These are phyloP conservation scores for Antennarius maculatus DNA, from an alignment of 2,797 vertebrate species.

Conservation along the genomic window DNA sequence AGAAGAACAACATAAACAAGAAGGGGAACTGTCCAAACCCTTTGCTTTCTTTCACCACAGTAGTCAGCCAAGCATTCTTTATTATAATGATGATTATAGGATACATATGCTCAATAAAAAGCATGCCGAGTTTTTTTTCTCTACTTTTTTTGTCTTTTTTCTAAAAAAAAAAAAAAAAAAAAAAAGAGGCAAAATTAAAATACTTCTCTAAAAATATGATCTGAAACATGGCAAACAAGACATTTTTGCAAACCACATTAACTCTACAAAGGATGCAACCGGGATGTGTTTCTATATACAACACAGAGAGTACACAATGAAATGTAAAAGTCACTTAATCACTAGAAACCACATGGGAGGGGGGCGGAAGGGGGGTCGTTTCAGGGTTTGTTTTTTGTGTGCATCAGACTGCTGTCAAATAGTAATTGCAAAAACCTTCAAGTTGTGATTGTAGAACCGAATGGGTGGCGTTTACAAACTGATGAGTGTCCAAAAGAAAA, in stretches of 20 bases:
- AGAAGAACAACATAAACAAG: slow-evolving; percentile 71
- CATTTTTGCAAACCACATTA: slow-evolving; percentile 73
- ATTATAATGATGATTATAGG: slow-evolving; percentile 78
- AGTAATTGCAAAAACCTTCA: slow-evolving; percentile 25
- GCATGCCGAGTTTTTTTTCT: slow-evolving; percentile 61
- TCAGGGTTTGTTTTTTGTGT: slow-evolving; percentile 45
- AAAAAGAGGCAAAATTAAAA: slow-evolving; percentile 60
- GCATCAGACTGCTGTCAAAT: slow-evolving; percentile 57
- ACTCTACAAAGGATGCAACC: slow-evolving; percentile 78
- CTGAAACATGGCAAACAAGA: slow-evolving; percentile 79
- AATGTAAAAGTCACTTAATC: slow-evolving; percentile 72
- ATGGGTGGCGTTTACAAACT: slow-evolving; percentile 13
- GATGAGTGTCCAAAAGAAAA: neutral
- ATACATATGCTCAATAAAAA: slow-evolving; percentile 77
- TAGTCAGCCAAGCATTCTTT: slow-evolving; percentile 80
- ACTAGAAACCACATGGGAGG: slow-evolving; percentile 65
- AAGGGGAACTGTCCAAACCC: slow-evolving; percentile 76
- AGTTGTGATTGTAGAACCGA: slow-evolving; percentile 9
- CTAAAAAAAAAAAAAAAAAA: slow-evolving; percentile 28
- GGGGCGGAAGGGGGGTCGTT: slow-evolving; percentile 28
- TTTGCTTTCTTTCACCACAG: slow-evolving; percentile 75
- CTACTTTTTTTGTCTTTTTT: slow-evolving; percentile 48
- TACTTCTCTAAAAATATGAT: slow-evolving; percentile 72
- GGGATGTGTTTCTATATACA: slow-evolving; percentile 71
- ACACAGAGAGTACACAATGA: slow-evolving; percentile 77